These are phyloP conservation scores for Oxyscelio sp. DNA, from an alignment of 2,888 invertebrate species.

Conservation along the genomic window DNA sequence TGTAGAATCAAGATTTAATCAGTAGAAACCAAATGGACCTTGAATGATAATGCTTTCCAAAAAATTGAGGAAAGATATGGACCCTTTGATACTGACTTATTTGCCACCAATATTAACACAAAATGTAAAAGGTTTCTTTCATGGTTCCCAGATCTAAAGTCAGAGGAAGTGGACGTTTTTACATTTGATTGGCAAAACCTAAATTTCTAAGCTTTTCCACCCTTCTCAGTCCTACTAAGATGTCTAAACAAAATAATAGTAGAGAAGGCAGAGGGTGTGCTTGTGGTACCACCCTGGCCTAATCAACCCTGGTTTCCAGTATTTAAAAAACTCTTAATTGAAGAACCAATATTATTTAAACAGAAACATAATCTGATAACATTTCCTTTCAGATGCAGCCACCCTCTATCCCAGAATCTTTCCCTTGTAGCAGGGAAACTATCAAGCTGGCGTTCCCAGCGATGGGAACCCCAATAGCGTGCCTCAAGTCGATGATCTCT, in stretches of 20 bases:
- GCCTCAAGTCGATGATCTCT: not conserved
- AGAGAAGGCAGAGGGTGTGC: not conserved
- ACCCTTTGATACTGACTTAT: not conserved
- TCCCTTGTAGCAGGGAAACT: conserved; percentile 10
- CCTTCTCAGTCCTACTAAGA: not conserved
- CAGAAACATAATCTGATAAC: not conserved
- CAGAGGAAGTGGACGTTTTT: not conserved
- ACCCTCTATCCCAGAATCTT: not conserved
- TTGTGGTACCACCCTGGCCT: not conserved
- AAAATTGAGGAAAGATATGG: conserved; percentile 1
- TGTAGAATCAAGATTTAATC: not conserved
- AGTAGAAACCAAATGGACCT: conserved; percentile 22
- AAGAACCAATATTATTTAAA: not conserved
- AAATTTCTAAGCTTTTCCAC: not conserved
- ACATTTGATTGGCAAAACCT: not conserved
- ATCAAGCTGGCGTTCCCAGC: not conserved
- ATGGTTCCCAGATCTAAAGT: not conserved
- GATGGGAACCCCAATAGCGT: not conserved
- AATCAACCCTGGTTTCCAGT: not conserved
- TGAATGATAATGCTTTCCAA: not conserved
- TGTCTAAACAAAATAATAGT: not conserved
- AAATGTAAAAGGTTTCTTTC: not conserved
- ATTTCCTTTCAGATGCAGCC: not conserved
- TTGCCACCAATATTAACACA: not conserved
- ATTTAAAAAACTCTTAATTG: not conserved